Evolutionary conservation across 2,113 vertebrate genomes (phyloP).

Genomic region (Stigmatopora nigra): DNA sequence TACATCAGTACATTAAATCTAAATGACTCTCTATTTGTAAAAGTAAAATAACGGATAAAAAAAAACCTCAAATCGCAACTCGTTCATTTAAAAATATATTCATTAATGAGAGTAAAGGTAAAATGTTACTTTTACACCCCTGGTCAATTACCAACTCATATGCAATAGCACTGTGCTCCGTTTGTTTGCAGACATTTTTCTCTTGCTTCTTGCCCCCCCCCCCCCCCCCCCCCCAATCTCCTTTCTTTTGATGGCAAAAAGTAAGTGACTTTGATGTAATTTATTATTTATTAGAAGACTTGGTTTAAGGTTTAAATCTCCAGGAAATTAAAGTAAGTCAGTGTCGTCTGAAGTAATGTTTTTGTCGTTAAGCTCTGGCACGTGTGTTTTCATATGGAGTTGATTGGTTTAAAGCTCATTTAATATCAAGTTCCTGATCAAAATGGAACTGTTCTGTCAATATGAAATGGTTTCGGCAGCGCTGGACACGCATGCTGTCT

Average conservation of each 20-base stretch:
- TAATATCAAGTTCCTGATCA: constrained; percentile 41
- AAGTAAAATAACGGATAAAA: too few species aligned
- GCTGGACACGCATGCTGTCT: constrained; percentile 15
- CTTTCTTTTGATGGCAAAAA: neutral
- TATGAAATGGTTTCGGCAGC: neutral
- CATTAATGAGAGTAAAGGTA: too few species aligned
- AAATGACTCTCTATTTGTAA: too few species aligned
- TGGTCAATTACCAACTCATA: neutral
- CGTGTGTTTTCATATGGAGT: constrained; percentile 51
- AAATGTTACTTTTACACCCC: too few species aligned
- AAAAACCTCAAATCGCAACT: too few species aligned
- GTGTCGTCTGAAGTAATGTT: constrained; percentile 35
- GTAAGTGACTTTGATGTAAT: neutral
- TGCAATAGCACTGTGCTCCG: neutral
- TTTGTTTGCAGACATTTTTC: neutral
- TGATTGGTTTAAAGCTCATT: constrained; percentile 41
- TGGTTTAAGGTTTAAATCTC: neutral
- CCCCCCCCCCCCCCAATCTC: too few species aligned
- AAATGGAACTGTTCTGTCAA: constrained; percentile 47
- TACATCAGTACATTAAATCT: too few species aligned
- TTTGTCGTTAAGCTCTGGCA: constrained; percentile 47
- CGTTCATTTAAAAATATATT: too few species aligned
- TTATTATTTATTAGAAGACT: constrained; percentile 5
- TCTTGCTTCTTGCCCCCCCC: neutral
- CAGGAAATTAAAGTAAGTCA: constrained; percentile 5